Evolutionary conservation across 2,888 invertebrate species (phyloP).

Genomic region (Colletes collaris): DNA sequence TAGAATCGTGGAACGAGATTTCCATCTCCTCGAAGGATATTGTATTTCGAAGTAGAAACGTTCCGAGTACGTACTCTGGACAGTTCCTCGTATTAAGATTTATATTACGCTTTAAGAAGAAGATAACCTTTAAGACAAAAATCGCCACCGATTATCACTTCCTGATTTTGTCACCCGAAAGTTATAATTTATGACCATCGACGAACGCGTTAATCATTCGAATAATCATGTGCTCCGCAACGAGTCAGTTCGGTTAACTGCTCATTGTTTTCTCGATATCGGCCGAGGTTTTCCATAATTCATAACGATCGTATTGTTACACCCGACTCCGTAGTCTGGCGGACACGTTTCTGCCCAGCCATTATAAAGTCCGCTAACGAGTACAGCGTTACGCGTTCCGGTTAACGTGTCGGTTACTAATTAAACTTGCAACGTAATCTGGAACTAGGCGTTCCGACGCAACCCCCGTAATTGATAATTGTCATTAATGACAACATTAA

Average conservation of each 20-base stretch:
- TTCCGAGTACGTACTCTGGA: neutral
- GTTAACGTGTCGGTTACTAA: neutral
- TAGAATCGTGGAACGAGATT: conserved; percentile 18
- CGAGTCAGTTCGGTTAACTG: too few species aligned
- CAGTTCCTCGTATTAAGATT: too few species aligned
- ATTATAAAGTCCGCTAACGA: neutral
- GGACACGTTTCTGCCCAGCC: neutral
- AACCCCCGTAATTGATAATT: conserved; percentile 23
- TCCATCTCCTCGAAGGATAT: conserved; percentile 10
- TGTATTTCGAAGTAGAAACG: neutral
- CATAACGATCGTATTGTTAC: too few species aligned
- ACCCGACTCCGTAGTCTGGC: neutral
- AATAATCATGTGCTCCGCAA: too few species aligned
- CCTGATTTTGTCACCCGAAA: too few species aligned
- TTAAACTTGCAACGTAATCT: conserved; percentile 25
- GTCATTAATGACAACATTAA: conserved; percentile 24
- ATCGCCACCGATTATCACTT: too few species aligned
- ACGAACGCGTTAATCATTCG: too few species aligned
- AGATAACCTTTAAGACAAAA: too few species aligned
- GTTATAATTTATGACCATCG: too few species aligned
- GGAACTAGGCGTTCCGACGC: neutral
- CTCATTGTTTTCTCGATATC: too few species aligned
- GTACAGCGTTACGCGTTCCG: neutral
- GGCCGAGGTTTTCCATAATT: too few species aligned
- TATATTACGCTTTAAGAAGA: too few species aligned